Percentiles rank a stretch among this genome's conserved stretches.
phyloP scores from a whole-genome alignment of 2,797 vertebrate genomes.

The Cheirogaleus major region DNA sequence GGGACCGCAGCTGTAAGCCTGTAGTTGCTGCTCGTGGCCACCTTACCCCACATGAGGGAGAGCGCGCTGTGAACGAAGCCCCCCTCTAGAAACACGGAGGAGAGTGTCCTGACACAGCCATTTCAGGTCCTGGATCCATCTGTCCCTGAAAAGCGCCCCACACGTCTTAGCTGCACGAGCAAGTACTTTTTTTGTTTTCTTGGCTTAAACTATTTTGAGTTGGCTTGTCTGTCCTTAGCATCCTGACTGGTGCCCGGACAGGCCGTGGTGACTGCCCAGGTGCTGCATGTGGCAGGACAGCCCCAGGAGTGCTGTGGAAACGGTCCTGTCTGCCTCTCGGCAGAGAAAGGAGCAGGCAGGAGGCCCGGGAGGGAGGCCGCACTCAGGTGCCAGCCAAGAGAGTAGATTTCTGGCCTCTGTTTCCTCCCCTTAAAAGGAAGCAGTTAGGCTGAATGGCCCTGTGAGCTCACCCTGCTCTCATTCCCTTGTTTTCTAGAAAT shows the following conservation, averaged over 20 bases:
- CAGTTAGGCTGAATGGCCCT: neutral
- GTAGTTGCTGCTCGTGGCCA: neutral
- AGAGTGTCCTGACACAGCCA: neutral
- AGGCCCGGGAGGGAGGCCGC: neutral
- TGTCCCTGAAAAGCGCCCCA: neutral
- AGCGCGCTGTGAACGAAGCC: neutral
- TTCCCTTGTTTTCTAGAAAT: neutral
- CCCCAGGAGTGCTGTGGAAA: neutral
- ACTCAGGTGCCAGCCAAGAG: rapidly evolving
- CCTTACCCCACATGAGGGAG: rapidly evolving
- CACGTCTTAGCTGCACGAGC: neutral
- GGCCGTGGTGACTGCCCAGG: neutral
- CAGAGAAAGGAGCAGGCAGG: neutral
- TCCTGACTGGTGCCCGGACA: neutral
- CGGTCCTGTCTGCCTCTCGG: neutral
- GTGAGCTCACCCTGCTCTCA: neutral
- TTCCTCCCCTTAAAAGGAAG: neutral
- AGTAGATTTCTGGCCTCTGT: neutral
- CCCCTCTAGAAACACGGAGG: neutral
- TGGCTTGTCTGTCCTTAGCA: neutral
- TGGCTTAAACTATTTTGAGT: neutral
- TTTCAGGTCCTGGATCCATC: neutral
- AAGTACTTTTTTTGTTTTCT: neutral
- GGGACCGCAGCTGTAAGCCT: neutral
- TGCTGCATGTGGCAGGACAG: neutral